phyloP scores from a whole-genome alignment of 2,888 invertebrate species.

The Lithophane semibrunnea region DNA sequence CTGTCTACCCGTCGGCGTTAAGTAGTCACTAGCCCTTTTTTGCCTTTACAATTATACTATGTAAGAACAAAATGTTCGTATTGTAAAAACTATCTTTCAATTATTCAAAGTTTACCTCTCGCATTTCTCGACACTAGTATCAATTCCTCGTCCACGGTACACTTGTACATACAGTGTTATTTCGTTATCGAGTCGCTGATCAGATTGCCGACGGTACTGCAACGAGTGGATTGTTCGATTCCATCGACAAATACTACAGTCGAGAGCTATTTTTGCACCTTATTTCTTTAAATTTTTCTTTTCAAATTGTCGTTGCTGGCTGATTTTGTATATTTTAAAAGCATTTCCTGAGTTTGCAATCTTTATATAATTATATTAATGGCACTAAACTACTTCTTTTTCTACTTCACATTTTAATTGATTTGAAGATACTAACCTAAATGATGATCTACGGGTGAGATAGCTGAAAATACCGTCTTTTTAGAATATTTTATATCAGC shows the following conservation, averaged over 20 bases:
- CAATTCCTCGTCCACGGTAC: conserved; percentile 13
- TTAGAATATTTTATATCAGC: neutral
- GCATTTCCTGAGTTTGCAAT: conserved; percentile 1
- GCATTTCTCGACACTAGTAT: conserved; percentile 14
- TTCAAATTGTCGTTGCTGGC: conserved; percentile 23
- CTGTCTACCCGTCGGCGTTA: no score
- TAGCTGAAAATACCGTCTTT: neutral
- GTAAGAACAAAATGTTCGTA: neutral
- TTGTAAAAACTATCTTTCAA: neutral
- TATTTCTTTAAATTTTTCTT: conserved; percentile 42
- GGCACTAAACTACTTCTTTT: neutral
- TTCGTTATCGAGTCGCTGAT: conserved; percentile 46
- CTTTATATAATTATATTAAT: neutral
- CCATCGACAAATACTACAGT: conserved; percentile 55
- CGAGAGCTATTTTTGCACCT: conserved; percentile 47
- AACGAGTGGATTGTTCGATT: conserved; percentile 59
- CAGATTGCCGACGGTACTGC: conserved; percentile 41
- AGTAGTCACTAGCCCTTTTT: neutral
- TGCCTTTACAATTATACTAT: no score
- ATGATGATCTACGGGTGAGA: neutral
- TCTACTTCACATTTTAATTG: neutral
- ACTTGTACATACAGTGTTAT: conserved; percentile 34
- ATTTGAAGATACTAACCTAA: neutral
- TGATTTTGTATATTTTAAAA: conserved; percentile 14
- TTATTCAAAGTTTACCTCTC: neutral